Conservation (phyloP, 2,797 vertebrate genomes). For the Rhynchotus rufescens region DNA sequence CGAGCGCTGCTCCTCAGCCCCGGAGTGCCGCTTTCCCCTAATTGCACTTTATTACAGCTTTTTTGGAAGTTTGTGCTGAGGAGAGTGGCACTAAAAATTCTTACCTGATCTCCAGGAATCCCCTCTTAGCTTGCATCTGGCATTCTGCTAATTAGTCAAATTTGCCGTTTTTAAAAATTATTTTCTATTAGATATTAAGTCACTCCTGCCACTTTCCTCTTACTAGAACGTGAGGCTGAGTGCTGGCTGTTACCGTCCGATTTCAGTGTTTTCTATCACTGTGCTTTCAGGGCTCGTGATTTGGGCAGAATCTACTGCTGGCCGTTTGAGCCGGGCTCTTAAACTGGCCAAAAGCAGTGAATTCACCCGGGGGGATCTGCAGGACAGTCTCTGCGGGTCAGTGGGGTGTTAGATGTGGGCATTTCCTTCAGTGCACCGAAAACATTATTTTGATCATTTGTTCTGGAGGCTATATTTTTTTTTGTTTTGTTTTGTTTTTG, state of each 20-base stretch:
- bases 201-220: background rate
- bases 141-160: constrained; percentile 22
- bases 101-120: background rate
- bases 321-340: background rate
- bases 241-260: background rate
- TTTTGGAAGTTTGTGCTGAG: background rate
- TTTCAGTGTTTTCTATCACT: rapidly evolving
- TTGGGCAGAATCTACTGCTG: background rate
- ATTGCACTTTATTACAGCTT: constrained; percentile 22
- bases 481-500: background rate
- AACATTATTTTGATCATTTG: background rate
- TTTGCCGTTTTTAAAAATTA: constrained; percentile 3
- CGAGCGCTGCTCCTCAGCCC: background rate
- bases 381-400: background rate
- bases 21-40: background rate
- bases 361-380: background rate
- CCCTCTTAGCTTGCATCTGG: background rate
- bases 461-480: constrained; percentile 3
- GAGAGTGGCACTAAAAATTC: background rate
- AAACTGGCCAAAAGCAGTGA: rapidly evolving
- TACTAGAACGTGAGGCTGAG: background rate
- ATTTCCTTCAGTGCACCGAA: background rate
- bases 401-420: background rate
- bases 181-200: background rate
- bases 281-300: background rate